Evolutionary conservation across 2,797 vertebrate species (phyloP), one percentile per base, ranked within the genome.

Genomic region (Muraenolepis orangiensis): DNA sequence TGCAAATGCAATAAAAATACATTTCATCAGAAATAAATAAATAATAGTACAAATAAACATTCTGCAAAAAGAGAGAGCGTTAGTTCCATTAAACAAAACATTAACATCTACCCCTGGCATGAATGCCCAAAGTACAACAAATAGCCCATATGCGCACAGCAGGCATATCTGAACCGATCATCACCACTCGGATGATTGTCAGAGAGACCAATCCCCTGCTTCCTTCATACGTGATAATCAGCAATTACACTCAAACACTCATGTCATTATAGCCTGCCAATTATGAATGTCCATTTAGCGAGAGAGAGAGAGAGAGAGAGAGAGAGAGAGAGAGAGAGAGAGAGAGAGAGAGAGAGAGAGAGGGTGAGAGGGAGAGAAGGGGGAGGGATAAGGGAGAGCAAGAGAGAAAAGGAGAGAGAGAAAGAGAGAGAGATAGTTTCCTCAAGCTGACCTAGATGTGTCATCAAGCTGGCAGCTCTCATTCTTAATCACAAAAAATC

Each of bases 391-490:
- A 57, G 51, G n/a, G 51, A 57, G 42, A 57, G 51, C 20, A 76
- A 68, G 29, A n/a, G 74, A 74, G 71, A 51, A 28, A 70, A 0
- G 0, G 71, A 51, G 46, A 69, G 10, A 7, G 73, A 57, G 40
- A 5, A 70, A 74, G 66, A 69, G 61, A 14, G 38, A 6, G 51
- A 3, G 29, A 77, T 73, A 61, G 79, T 69, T 80, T 81, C 66
- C 31, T 61, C 74, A 29, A 5, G 69, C 74, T 85, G 85, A 84
- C 87, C 88, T 85, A 80, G 79, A 86, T 89, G 72, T 87, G 82
- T 82, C 84, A 87, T 80, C 71, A 32, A 73, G 82, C 76, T 80
- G 20, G 20, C 79, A 83, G 76, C n/a, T 2, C 69, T 85, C 81
- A 70, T 80, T 87, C 83, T 78, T 74, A 78, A 69, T 42, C 75